Base-by-base conservation (phyloP, 2,113 vertebrate genomes). In the Erinaceus europaeus region DNA sequence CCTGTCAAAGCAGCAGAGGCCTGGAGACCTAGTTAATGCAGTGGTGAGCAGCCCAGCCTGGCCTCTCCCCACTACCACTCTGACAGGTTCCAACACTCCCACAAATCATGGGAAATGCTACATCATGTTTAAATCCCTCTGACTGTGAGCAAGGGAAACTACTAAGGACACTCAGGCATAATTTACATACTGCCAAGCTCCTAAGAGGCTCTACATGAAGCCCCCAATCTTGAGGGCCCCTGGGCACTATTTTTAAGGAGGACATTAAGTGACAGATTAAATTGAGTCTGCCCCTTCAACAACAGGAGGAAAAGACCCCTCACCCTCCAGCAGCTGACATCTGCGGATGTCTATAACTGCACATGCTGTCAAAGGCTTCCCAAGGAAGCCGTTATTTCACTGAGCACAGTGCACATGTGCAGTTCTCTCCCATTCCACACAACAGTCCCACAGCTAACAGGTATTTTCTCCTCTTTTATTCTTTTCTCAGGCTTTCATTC, bases 181-280 rank as follows among this genome's bases (percentile, higher is more conserved):
- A 95, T 93, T 89, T 93, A 94, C 92, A 91, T 85, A 89, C 94
- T 85, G 74, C 87, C 74, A n/a, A 71, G 64, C 64, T 83, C 59
- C 90, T 57, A 4, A 36, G 81, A 67, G 74, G 84, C 89, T 91
- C 68, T 71, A 59, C 34, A 88, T 46, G 86, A 88, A 90, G 77
- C 21, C 67, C 76, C 44, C 0, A 1, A n/a, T n/a, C n/a, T n/a
- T n/a, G n/a, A 36, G 29, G n/a, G 65, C 62, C 55, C 48, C 57
- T 3, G 14, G 65, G 78, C 74, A 68, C 86, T 81, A 84, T 65
- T 90, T 92, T 93, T 89, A 87, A 93, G 69, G 86, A 79, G 81
- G 78, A 88, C 91, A 86, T 78, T 76, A 36, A 92, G 52, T 57
- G 74, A 89, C 90, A 91, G 73, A 94, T 90, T 82, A 57, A 82